Evolutionary conservation across 2,888 invertebrate species (phyloP), one percentile per base, ranked within the genome.

Genomic region (Mythimna ferrago): DNA sequence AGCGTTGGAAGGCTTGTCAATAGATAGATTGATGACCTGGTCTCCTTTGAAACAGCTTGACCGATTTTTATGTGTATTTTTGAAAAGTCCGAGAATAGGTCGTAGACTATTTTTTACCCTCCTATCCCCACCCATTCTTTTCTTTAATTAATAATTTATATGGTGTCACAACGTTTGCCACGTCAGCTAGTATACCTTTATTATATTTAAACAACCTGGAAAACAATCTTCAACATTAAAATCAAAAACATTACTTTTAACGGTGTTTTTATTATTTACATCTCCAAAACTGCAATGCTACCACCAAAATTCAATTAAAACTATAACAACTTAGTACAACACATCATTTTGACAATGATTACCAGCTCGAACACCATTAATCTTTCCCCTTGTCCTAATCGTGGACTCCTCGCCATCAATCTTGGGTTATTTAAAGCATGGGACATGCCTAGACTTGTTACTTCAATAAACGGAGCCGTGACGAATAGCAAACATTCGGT

Each of bases 321-420:
- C 65, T 68, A 44, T 68, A 80, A 78, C 74, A 78, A 63, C 72
- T 35, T 75, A 62, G 66, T 80, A 76, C 66, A 71, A 64, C 60
- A 62, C 69, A 61, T 19, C 54, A 14, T 69, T 80, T 84, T 87
- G 90, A 89, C 90, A 89, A 89, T 88, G 86, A 89, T 90, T 77
- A 76, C 80, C 81, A 83, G 83, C 76, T 86, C 76, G 61, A 69
- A 72, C 65, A 86, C 84, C 88, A 92, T 92, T 89, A 90, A 92
- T 92, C 92, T 92, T 90, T 92, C 84, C 95, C 94, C 94, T 89
- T 89, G 91, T 92, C 91, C 90, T 89, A 89, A 93, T 92, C 89
- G 87, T 73, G 77, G 86, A 87, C 84, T 89, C 87, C 81, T 87
- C 89, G 92, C 90, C 94, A 95, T 95, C 93, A 93, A 95, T 95